Evolutionary conservation across 2,797 vertebrate genomes (phyloP).

Genomic region (Lophius americanus): DNA sequence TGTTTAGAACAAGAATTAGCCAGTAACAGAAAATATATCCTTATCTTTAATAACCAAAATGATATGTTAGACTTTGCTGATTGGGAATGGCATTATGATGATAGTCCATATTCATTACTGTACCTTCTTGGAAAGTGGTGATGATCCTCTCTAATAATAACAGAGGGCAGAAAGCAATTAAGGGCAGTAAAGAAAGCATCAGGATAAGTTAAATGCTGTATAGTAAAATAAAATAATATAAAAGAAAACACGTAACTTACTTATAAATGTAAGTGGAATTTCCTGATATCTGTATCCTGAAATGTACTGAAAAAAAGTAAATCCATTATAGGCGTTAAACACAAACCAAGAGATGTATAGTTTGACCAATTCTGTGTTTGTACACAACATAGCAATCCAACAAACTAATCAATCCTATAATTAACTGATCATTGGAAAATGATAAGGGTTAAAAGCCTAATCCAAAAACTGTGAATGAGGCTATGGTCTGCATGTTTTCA

Average conservation of each 20-base stretch:
- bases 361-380: background rate
- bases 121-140: slow-evolving; percentile 68
- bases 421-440: background rate
- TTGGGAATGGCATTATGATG: slow-evolving; percentile 48
- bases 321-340: background rate
- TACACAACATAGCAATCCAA: background rate
- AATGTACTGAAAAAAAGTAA: slow-evolving; percentile 82
- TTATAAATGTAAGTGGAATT: slow-evolving; percentile 91
- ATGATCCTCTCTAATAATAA: slow-evolving; percentile 65
- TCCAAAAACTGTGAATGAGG: no score
- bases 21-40: background rate
- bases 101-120: slow-evolving; percentile 48
- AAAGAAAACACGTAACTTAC: slow-evolving; percentile 81
- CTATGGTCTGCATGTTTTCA: slow-evolving; percentile 5
- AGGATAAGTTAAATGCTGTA: background rate
- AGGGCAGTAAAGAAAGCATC: background rate
- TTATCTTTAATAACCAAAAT: background rate
- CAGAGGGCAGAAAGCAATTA: slow-evolving; percentile 43
- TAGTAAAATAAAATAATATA: background rate
- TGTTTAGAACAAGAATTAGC: background rate
- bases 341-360: background rate
- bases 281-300: slow-evolving; percentile 91
- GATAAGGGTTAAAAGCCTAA: background rate
- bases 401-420: background rate
- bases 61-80: slow-evolving; percentile 12